Evolutionary conservation across 2,113 vertebrate genomes (phyloP).

Genomic region (Steatornis caripensis): DNA sequence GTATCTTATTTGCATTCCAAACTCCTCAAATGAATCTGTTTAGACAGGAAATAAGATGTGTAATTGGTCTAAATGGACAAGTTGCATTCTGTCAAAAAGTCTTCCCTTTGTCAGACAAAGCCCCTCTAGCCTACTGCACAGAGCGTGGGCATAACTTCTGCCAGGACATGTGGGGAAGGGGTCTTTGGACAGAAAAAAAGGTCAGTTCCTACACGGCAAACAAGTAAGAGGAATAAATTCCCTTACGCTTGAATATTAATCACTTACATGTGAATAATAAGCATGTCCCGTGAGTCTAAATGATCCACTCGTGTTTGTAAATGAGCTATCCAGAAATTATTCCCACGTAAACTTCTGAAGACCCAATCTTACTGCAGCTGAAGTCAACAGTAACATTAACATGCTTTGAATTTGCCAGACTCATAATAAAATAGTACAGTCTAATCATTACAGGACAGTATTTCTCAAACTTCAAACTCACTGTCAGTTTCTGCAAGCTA

Average conservation of each 20-base stretch:
- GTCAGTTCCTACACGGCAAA: neutral
- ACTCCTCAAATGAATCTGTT: neutral
- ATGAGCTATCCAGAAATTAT: constrained; percentile 36
- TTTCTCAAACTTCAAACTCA: neutral
- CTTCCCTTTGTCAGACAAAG: neutral
- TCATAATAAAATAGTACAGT: neutral
- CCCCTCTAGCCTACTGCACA: neutral
- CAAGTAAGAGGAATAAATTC: neutral
- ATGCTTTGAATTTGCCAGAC: neutral
- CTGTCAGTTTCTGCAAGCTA: neutral
- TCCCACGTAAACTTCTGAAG: constrained; percentile 8
- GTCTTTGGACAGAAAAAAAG: neutral
- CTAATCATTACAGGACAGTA: neutral
- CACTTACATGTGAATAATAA: constrained; percentile 30
- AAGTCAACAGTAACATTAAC: constrained; percentile 15
- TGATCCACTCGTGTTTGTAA: constrained; percentile 33
- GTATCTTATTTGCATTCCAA: neutral
- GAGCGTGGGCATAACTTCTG: rapidly evolving
- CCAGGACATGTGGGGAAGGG: neutral
- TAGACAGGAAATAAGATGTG: neutral
- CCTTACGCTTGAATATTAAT: constrained; percentile 26
- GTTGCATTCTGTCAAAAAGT: neutral
- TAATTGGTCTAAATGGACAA: neutral
- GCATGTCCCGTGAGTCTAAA: neutral
- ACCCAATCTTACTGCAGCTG: neutral